Conservation (phyloP, 92 coral and sea anemone species). For the Metridium senile region DNA sequence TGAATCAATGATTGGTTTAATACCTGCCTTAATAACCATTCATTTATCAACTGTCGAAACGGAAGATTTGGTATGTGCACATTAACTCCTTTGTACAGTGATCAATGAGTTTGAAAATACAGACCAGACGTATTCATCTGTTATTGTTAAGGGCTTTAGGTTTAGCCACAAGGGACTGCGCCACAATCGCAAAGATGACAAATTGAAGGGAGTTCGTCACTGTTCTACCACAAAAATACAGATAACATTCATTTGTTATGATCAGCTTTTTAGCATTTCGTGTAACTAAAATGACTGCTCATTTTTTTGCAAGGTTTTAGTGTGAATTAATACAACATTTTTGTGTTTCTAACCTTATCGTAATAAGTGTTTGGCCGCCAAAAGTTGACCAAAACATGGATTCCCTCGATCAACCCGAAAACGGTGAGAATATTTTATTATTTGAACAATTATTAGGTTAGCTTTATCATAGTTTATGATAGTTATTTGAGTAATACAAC, state of each 20-base stretch:
- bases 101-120: background rate
- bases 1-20: background rate
- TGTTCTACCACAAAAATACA: too few relatives aligned
- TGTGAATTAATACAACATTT: too few relatives aligned
- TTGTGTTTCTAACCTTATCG: too few relatives aligned
- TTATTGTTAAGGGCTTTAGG: background rate
- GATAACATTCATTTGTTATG: too few relatives aligned
- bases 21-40: background rate
- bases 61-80: background rate
- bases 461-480: background rate
- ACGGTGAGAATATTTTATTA: background rate
- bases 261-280: too few relatives aligned
- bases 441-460: background rate
- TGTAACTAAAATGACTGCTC: too few relatives aligned
- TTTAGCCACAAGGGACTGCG: background rate
- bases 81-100: background rate
- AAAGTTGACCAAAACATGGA: background rate
- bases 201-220: too few relatives aligned
- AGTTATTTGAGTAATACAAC: too few relatives aligned
- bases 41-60: background rate
- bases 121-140: constrained; percentile 5
- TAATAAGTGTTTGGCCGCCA: too few relatives aligned
- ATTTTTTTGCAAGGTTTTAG: too few relatives aligned
- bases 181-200: background rate
- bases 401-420: background rate